Evolutionary conservation across 2,797 vertebrate species (phyloP).

Genomic region (Triplophysa bombifrons): DNA sequence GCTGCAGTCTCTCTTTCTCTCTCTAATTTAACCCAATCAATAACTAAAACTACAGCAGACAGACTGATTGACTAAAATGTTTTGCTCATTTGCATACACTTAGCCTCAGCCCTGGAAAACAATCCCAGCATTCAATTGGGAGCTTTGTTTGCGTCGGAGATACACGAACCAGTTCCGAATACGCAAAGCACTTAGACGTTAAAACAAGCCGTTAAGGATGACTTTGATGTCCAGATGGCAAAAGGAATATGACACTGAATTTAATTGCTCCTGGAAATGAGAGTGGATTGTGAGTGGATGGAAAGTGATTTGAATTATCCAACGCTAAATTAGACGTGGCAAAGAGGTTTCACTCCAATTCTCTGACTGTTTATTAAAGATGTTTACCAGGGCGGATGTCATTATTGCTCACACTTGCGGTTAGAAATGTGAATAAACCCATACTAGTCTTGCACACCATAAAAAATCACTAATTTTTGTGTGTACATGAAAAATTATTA

Average conservation of each 20-base stretch:
- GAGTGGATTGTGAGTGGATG: slow-evolving; percentile 39
- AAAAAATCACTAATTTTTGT: no score
- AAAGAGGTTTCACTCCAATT: slow-evolving; percentile 2
- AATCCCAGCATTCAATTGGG: slow-evolving; percentile 44
- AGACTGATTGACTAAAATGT: slow-evolving; percentile 41
- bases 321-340: slow-evolving; percentile 19
- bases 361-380: not conserved
- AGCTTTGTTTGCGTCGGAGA: slow-evolving; percentile 18
- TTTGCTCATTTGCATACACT: slow-evolving; percentile 40
- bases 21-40: slow-evolving; percentile 15
- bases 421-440: not conserved
- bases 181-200: slow-evolving; percentile 20
- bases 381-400: not conserved
- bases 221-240: slow-evolving; percentile 48
- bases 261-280: slow-evolving; percentile 45
- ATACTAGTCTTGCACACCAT: not conserved
- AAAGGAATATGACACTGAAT: slow-evolving; percentile 43
- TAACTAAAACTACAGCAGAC: slow-evolving; percentile 29
- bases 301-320: slow-evolving; percentile 28
- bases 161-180: slow-evolving; percentile 4
- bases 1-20: slow-evolving; percentile 5
- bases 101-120: slow-evolving; percentile 34
- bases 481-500: not conserved
- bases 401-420: not conserved
- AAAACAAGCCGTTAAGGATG: slow-evolving; percentile 34